Evolutionary conservation across 2,113 vertebrate species (phyloP).

Genomic region (Cygnus atratus): DNA sequence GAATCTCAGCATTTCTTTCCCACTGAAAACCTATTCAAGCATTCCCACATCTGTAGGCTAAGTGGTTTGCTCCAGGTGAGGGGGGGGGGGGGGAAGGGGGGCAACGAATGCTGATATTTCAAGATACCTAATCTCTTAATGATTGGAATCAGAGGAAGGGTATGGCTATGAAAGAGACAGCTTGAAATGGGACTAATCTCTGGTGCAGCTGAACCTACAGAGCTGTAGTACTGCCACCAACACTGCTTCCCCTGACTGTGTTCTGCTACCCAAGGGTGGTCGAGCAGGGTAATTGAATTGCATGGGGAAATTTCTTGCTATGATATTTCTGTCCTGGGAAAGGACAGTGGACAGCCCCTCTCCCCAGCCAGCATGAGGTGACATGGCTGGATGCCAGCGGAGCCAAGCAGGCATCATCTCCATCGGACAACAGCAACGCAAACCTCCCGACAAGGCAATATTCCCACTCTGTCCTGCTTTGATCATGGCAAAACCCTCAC

Average conservation of each 20-base stretch:
- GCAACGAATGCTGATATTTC: slow-evolving; percentile 65
- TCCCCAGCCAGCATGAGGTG: neutral
- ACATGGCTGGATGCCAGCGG: neutral
- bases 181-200: slow-evolving; percentile 69
- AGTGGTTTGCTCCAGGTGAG: slow-evolving; percentile 39
- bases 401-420: neutral
- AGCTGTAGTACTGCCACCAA: slow-evolving; percentile 18
- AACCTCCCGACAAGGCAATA: neutral
- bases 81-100: neutral
- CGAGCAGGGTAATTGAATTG: neutral
- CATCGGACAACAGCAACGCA: neutral
- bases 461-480: neutral
- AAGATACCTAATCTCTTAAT: slow-evolving; percentile 80
- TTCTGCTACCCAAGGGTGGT: slow-evolving; percentile 17
- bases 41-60: slow-evolving; percentile 20
- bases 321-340: neutral
- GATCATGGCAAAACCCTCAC: neutral
- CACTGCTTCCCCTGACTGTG: neutral
- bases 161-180: slow-evolving; percentile 41
- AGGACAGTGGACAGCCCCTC: neutral
- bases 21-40: slow-evolving; percentile 55
- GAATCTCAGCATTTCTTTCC: slow-evolving; percentile 47
- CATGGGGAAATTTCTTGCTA: neutral
- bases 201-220: slow-evolving; percentile 23
- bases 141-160: slow-evolving; percentile 62